Percentiles rank a stretch among this genome's conserved stretches.
phyloP scores from a whole-genome alignment of 2,113 vertebrate species.

The Tenebrosternarchus preto region DNA sequence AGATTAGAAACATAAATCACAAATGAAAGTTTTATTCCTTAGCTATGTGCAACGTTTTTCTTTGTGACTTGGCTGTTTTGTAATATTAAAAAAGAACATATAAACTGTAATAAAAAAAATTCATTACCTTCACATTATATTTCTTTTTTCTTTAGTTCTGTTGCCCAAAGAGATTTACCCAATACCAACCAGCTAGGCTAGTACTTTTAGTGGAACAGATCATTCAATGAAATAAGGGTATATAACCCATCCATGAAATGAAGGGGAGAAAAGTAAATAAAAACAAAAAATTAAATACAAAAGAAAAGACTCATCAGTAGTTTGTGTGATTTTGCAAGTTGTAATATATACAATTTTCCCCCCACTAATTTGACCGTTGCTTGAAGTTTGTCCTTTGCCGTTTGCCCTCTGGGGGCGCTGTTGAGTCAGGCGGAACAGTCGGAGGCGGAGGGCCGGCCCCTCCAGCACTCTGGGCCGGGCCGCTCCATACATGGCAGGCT shows the following conservation, averaged over 20 bases:
- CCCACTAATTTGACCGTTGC: conserved; percentile 69
- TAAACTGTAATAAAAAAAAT: conserved; percentile 82
- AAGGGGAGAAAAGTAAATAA: conserved; percentile 80
- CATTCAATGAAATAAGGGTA: conserved; percentile 68
- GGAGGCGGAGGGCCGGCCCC: conserved; percentile 81
- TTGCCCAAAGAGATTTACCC: conserved; percentile 84
- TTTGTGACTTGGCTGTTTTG: conserved; percentile 89
- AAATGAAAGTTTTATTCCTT: conserved; percentile 96
- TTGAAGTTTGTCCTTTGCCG: conserved; percentile 56
- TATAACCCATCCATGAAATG: conserved; percentile 80
- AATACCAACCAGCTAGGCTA: conserved; percentile 92
- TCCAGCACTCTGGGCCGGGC: conserved; percentile 76
- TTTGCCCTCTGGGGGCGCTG: conserved; percentile 72
- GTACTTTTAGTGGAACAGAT: conserved; percentile 80
- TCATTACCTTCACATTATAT: conserved; percentile 91
- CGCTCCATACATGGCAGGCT: conserved; percentile 89
- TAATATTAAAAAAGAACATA: conserved; percentile 87
- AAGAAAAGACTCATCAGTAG: conserved; percentile 94
- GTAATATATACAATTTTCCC: conserved; percentile 95
- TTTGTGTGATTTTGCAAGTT: conserved; percentile 91
- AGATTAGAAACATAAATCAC: conserved; percentile 99
- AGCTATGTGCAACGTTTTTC: conserved; percentile 97
- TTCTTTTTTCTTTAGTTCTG: conserved; percentile 57
- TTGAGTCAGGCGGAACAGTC: conserved; percentile 84
- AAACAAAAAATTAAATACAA: conserved; percentile 79